Base-by-base conservation (phyloP, 1,140 invertebrate species). In the Cataglyphis hispanica region DNA sequence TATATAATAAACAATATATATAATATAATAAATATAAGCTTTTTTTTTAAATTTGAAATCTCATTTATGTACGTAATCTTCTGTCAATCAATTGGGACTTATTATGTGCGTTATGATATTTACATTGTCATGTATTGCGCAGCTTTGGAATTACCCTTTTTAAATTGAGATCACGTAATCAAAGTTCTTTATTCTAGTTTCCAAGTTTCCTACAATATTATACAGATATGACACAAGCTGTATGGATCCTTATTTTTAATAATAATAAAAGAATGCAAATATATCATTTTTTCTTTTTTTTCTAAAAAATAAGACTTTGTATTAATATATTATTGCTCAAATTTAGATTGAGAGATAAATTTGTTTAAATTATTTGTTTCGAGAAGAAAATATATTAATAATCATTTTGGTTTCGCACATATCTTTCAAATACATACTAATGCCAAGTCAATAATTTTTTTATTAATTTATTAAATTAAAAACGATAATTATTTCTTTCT, bases 231-330 rank as follows among this genome's bases (percentile, higher is more conserved):
- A 2, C 7, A 34, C 27, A 8, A 60, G 27, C 1, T 58, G 34
- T 40, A 43, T 43, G 6, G 13, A 10, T 16, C 40, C 34, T 77
- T 46, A 22, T 7, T 34, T 27, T 69, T 22, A 10, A 11, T 43
- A 80, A 78, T 67, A 37, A 67, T 56, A 40, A 2, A 40, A 53
- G 22, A 56, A 19, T 64, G 22, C 43, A 76, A 25, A 63, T 27
- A 50, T 6, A 11, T 13, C 13, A 2, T 34, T 11, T 22, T n/a
- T 50, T 19, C 1, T n/a, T 10, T 6, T 40, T 25, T 27, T 40
- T 46, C 7, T n/a, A 10, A 34, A 64, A 64, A 37, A 66, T 66
- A 34, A 66, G 3, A 13, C 25, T 6, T n/a, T 66, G 22, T 31
- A 25, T 37, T 53, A 78, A 25, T n/a, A n/a, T n/a, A n/a, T n/a